Base-by-base conservation (phyloP, 2,888 invertebrate species). In the Tinea semifulvella region DNA sequence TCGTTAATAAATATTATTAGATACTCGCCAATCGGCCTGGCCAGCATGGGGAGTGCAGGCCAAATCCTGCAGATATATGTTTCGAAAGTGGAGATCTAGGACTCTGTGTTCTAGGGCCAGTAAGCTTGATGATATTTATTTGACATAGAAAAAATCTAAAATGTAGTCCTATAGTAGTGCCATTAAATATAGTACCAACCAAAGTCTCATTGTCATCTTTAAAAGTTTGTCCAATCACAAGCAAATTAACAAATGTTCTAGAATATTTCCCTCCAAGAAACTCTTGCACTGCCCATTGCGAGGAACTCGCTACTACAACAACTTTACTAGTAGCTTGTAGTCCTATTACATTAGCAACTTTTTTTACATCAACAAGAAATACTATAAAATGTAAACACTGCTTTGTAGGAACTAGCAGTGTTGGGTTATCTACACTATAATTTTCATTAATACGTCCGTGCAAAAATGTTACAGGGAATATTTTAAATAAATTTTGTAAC, bases 251-350 rank as follows among this genome's bases (percentile, higher is more conserved):
- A 56, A 90, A 87, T 59, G 83, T 82, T 54, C 87, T 85, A 0
- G 91, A 87, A 2, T 69, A 48, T 42, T 84, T 73, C 16, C 85
- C 84, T 1, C 83, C 68, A 13, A 91, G 60, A 68, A 89, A 91
- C 56, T 90, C 89, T 46, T 87, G 84, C 1, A 91, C 84, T 18
- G 87, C 85, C 90, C 90, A 91, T 55, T 89, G 89, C 0, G 90
- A 86, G 1, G 90, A 89, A 53, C 85, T 79, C 0, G 90, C 85
- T 0, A 91, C 74, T 1, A 91, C 63, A 1, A 91, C 73, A 0
- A 92, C 85, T 57, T 85, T 87, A 51, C 84, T 86, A 0, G 75
- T 66, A 1, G 82, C 81, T 57, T 89, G 87, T 44, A 86, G 82
- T 0, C 86, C 86, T 42, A 90, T 66, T 22, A 89, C 73, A 40